Evolutionary conservation across 2,797 vertebrate genomes (phyloP).

Genomic region (Falco cherrug): DNA sequence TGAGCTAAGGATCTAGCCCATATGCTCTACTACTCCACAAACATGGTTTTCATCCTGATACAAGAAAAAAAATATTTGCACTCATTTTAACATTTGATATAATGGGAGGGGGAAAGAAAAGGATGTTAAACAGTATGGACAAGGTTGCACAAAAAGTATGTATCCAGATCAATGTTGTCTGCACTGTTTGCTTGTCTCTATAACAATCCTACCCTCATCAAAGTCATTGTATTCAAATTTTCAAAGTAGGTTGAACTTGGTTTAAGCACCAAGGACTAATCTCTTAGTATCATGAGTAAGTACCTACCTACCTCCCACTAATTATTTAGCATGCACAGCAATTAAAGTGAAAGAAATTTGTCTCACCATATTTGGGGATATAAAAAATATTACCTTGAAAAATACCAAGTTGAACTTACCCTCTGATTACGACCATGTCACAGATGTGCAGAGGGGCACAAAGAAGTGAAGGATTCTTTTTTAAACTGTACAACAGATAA

Average conservation of each 20-base stretch:
- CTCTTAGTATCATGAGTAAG: neutral
- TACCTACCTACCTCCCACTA: neutral
- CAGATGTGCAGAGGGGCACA: neutral
- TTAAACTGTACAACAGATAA: neutral
- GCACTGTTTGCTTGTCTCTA: neutral
- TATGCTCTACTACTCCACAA: neutral
- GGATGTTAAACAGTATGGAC: neutral
- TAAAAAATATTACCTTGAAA: neutral
- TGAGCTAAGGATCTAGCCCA: neutral
- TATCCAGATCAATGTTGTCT: neutral
- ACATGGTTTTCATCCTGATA: neutral
- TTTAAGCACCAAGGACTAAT: neutral
- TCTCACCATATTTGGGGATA: neutral
- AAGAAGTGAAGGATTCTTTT: neutral
- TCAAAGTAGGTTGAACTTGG: neutral
- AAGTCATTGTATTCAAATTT: neutral
- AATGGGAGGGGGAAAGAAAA: fast-evolving
- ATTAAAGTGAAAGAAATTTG: neutral
- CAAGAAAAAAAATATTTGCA: neutral
- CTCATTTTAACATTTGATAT: neutral
- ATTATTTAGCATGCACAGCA: neutral
- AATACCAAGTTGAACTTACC: neutral
- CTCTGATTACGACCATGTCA: neutral
- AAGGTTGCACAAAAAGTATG: neutral
- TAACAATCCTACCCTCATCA: neutral